phyloP scores from a whole-genome alignment of 2,113 vertebrate genomes.

The Trichomycterus rosablanca region DNA sequence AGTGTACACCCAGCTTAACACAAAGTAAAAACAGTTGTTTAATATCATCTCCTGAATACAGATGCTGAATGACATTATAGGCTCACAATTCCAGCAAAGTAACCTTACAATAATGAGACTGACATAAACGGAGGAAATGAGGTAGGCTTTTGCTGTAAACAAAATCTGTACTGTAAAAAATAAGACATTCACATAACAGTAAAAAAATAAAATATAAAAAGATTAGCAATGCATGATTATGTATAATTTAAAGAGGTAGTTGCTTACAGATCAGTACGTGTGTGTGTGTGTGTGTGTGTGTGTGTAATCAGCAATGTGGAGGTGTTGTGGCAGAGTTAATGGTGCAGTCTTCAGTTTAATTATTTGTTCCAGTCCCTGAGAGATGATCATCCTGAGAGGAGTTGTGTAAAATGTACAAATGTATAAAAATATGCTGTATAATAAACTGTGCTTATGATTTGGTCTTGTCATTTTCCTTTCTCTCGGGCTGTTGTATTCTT shows the following conservation, averaged over 20 bases:
- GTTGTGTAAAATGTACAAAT: conserved; percentile 70
- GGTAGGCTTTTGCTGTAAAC: conserved; percentile 99
- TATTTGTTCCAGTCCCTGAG: conserved; percentile 97
- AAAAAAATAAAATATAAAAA: conserved; percentile 61
- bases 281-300: conserved; percentile 71
- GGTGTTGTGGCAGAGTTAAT: conserved; percentile 52
- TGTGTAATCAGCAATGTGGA: conserved; percentile 67
- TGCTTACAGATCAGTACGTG: conserved; percentile 84
- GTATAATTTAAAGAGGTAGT: conserved; percentile 92
- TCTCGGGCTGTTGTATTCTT: conserved; percentile 36
- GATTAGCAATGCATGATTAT: conserved; percentile 69
- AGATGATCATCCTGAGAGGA: conserved; percentile 97
- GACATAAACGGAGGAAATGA: conserved; percentile 77
- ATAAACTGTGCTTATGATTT: conserved; percentile 51
- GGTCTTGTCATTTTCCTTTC: conserved; percentile 55
- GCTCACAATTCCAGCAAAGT: neutral
- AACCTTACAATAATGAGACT: too few relatives aligned
- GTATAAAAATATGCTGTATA: conserved; percentile 40
- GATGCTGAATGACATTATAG: neutral
- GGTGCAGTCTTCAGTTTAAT: conserved; percentile 67
- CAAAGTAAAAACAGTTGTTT: neutral
- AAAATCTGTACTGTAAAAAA: conserved; percentile 58
- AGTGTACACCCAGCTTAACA: neutral
- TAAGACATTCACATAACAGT: conserved; percentile 61
- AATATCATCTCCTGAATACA: neutral